Conservation (phyloP, 1,140 invertebrate genomes). For the Leptoteleia sp. region DNA sequence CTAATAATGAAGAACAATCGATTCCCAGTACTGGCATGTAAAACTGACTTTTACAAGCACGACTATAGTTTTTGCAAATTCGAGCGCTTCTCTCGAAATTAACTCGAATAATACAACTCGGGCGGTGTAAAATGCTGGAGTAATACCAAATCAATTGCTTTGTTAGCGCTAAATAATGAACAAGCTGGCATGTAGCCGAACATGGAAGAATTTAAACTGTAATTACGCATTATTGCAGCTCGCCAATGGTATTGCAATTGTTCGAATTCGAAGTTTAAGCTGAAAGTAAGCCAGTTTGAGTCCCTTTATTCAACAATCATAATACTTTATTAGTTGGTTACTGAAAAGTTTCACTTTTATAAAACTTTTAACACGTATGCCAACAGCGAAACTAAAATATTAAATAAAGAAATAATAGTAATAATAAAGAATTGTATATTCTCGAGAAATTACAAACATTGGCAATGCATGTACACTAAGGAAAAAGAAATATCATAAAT, state of each 20-base stretch:
- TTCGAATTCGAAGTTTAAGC: slow-evolving; percentile 46
- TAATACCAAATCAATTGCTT: slow-evolving; percentile 31
- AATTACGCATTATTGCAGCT: slow-evolving; percentile 45
- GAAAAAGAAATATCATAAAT: too few relatives aligned
- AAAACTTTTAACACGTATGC: too few relatives aligned
- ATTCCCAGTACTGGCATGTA: too few relatives aligned
- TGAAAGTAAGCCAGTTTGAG: slow-evolving; percentile 35
- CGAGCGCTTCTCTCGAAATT: too few relatives aligned
- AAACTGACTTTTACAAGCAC: too few relatives aligned
- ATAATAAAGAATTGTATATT: too few relatives aligned
- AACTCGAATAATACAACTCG: slow-evolving; percentile 11
- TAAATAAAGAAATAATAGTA: too few relatives aligned
- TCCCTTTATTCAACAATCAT: slow-evolving; percentile 24
- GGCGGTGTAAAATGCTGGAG: slow-evolving; percentile 15
- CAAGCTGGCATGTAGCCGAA: slow-evolving; percentile 11
- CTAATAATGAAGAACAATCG: too few relatives aligned
- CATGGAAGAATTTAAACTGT: slow-evolving; percentile 38
- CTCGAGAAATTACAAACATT: too few relatives aligned
- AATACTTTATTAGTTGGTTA: slow-evolving; percentile 34
- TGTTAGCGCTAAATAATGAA: slow-evolving; percentile 39
- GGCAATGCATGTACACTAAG: too few relatives aligned
- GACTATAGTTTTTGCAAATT: too few relatives aligned
- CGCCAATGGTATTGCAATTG: slow-evolving; percentile 44
- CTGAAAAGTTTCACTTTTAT: slow-evolving; percentile 35
- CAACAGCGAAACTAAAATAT: too few relatives aligned